Evolutionary conservation across 1,140 invertebrate genomes (phyloP).

Genomic region (Brachionus angularis): DNA sequence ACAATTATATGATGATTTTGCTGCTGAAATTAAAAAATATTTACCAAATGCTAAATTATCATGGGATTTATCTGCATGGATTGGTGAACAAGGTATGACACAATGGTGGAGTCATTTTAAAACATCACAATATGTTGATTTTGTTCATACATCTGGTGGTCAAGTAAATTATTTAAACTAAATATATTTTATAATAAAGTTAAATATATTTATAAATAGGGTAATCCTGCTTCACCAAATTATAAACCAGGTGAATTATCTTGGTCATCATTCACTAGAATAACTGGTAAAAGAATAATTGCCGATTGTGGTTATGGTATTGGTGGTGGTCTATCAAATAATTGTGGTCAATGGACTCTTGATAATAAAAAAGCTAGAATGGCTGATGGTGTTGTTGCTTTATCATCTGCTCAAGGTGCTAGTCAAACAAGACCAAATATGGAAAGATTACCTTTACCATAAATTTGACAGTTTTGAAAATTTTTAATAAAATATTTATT

Average conservation of each 20-base stretch:
- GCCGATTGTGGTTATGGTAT: conserved; percentile 37
- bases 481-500: too few species aligned
- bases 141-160: conserved; percentile 25
- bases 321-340: neutral
- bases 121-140: conserved; percentile 11
- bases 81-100: neutral
- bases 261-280: neutral
- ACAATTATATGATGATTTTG: conserved; percentile 5
- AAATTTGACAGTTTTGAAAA: neutral
- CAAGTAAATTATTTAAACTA: neutral
- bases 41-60: conserved; percentile 14
- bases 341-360: neutral
- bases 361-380: neutral
- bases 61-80: conserved; percentile 29
- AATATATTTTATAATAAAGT: neutral
- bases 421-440: neutral
- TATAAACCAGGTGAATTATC: conserved; percentile 22
- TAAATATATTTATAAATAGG: neutral
- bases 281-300: conserved; percentile 28
- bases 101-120: conserved; percentile 20
- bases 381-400: neutral
- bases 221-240: neutral
- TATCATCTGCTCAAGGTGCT: neutral
- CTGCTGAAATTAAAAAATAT: neutral
- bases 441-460: neutral